Percentiles rank a stretch among this genome's conserved stretches.
Evolutionary conservation across 2,888 invertebrate species (phyloP).

Genomic region (Smittia sp.): DNA sequence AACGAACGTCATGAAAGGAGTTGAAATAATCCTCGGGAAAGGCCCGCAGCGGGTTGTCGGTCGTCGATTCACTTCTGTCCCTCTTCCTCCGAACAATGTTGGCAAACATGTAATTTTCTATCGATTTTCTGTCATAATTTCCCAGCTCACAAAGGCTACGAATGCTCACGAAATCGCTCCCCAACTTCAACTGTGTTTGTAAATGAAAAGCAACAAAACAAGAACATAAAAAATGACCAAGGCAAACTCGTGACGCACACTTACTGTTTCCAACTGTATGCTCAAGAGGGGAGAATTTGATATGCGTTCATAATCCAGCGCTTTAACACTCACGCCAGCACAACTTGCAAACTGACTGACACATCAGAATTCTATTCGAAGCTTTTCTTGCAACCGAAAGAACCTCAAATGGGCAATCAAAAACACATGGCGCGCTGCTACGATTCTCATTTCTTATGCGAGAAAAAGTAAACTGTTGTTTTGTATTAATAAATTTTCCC

Average conservation of each 20-base stretch:
- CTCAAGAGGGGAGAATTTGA: background rate
- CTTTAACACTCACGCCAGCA: conserved; percentile 20
- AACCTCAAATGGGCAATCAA: conserved; percentile 35
- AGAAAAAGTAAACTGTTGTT: conserved; percentile 1
- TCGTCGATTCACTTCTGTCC: too few species aligned
- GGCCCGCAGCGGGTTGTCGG: conserved; percentile 14
- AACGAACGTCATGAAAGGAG: background rate
- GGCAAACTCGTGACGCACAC: background rate
- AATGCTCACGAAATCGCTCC: background rate
- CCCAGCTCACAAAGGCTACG: conserved; percentile 12
- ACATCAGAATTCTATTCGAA: background rate
- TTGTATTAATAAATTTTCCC: background rate
- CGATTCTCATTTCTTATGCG: background rate
- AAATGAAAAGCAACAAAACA: background rate
- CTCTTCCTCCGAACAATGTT: background rate
- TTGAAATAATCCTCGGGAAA: background rate
- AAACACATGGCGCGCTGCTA: conserved; percentile 31
- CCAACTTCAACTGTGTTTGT: background rate
- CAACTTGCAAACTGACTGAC: conserved; percentile 15
- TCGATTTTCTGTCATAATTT: conserved; percentile 39
- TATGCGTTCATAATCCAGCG: conserved; percentile 6
- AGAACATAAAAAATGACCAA: background rate
- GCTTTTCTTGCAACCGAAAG: background rate
- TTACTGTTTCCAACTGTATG: too few species aligned
- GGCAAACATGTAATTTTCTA: conserved; percentile 34